A percentile compares a stretch with the other conserved stretches of the same genome.
These are phyloP conservation scores for Actinopyga echinites DNA, from an alignment of 53 echinoderm and acorn worm species.

Conservation along the genomic window DNA sequence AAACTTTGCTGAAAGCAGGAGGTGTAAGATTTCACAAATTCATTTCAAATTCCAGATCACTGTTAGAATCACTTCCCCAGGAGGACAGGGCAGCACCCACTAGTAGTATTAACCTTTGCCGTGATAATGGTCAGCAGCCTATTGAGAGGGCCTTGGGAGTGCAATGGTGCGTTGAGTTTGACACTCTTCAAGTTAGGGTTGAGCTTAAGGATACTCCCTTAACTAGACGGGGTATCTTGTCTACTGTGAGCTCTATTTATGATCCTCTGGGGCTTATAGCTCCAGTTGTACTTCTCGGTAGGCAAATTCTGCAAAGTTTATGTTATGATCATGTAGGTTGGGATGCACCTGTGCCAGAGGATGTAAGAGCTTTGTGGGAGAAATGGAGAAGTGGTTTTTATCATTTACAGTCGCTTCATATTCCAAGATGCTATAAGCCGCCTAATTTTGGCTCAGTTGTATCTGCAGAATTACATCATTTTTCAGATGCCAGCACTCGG, in stretches of 20 bases:
- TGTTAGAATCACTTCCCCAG: neutral
- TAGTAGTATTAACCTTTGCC: no score
- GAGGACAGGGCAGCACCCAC: neutral
- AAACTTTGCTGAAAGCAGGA: neutral
- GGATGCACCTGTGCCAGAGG: constrained; percentile 51
- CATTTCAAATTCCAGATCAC: neutral
- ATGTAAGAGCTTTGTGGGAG: constrained; percentile 28
- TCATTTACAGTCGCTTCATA: neutral
- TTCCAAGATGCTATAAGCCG: constrained; percentile 3
- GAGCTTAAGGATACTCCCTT: constrained; percentile 25
- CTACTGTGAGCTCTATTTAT: constrained; percentile 66
- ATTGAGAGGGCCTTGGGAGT: constrained; percentile 15
- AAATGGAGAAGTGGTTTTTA: neutral
- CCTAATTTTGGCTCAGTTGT: neutral
- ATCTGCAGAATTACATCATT: constrained; percentile 52
- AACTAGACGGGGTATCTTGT: constrained; percentile 51
- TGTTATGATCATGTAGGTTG: constrained; percentile 32
- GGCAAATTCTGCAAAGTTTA: constrained; percentile 49
- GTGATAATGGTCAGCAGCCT: neutral
- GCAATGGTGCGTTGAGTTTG: constrained; percentile 52
- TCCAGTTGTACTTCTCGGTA: constrained; percentile 35
- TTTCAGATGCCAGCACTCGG: constrained; percentile 49
- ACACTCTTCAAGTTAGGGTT: constrained; percentile 47
- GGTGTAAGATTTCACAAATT: neutral
- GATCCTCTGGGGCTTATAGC: constrained; percentile 65